These are phyloP conservation scores for Nephrotoma appendiculata DNA, from an alignment of 2,888 invertebrate species.

Conservation along the genomic window DNA sequence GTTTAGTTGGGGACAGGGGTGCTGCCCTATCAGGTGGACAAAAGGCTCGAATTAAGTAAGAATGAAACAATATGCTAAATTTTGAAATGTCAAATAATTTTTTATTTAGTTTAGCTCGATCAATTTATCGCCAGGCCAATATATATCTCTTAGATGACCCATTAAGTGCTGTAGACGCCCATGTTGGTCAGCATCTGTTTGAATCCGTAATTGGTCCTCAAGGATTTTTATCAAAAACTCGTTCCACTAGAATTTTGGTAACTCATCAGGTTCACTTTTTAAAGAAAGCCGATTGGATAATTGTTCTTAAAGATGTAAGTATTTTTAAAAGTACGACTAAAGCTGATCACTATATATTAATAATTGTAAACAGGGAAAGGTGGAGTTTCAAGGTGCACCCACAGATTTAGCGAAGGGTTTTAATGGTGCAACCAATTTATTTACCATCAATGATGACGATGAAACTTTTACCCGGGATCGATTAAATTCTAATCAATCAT, in stretches of 20 bases:
- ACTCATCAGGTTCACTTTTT: constrained; percentile 63
- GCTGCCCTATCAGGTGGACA: constrained; percentile 51
- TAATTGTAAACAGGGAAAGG: constrained; percentile 25
- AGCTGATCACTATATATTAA: constrained; percentile 12
- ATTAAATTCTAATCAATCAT: neutral
- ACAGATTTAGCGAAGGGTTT: constrained; percentile 31
- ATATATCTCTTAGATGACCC: constrained; percentile 64
- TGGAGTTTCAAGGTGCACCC: constrained; percentile 35
- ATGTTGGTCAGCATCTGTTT: constrained; percentile 54
- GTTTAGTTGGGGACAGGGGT: constrained; percentile 44
- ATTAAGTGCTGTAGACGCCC: constrained; percentile 56
- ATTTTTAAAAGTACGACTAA: neutral
- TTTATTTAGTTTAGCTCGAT: constrained; percentile 14
- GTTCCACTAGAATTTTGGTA: constrained; percentile 52
- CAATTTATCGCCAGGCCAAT: constrained; percentile 40
- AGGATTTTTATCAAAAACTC: constrained; percentile 33
- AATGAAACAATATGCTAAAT: neutral
- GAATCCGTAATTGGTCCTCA: constrained; percentile 44
- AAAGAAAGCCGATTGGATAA: constrained; percentile 39
- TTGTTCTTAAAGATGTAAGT: constrained; percentile 41
- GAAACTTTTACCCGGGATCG: constrained; percentile 12
- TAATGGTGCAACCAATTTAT: constrained; percentile 36
- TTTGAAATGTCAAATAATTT: neutral
- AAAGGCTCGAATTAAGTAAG: constrained; percentile 41
- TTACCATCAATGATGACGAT: constrained; percentile 28